Evolutionary conservation across 2,888 invertebrate genomes (phyloP), one percentile per base, ranked within the genome.

Genomic region (Scotopteryx bipunctaria): DNA sequence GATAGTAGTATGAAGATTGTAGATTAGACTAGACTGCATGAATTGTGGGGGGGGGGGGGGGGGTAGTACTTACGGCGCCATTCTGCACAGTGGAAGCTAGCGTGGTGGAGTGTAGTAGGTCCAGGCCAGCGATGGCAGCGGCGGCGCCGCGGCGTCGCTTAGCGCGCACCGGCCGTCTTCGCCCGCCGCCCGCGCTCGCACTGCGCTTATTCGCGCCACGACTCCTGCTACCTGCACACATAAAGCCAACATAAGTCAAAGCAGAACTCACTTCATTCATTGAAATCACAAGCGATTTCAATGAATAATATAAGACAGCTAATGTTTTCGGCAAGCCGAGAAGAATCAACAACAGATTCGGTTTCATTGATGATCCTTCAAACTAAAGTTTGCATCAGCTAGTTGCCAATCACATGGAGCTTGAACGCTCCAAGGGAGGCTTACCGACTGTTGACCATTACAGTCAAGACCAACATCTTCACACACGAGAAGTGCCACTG

Each of bases 41-140:
- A n/a, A n/a, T n/a, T n/a, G n/a, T n/a, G n/a, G n/a, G n/a, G n/a
- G n/a, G n/a, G n/a, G n/a, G n/a, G n/a, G n/a, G n/a, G n/a, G n/a
- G n/a, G n/a, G n/a, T n/a, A 31, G n/a, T 32, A 82, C 83, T 83
- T 23, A 86, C 85, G 37, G 86, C 81, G 86, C 93, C 93, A 80
- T 95, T 95, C 42, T 94, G 93, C 14, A 95, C 94, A 11, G 97
- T 97, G 74, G 97, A 97, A 4, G 97, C 92, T 62, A 98, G 91
- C 25, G 98, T 98, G 83, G 97, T 95, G 67, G 95, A 96, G 83
- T 98, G 97, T 63, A 98, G 87, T 67, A 97, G 91, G 88, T 98
- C 97, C 67, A 98, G 91, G 11, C 97, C 97, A 60, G 94, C 95
- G 76, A 97, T 97, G 84, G 75, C 93, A 85, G 64, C 94, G 93